Conservation (phyloP, 2,113 vertebrate species). For the Misgurnus mizolepis region DNA sequence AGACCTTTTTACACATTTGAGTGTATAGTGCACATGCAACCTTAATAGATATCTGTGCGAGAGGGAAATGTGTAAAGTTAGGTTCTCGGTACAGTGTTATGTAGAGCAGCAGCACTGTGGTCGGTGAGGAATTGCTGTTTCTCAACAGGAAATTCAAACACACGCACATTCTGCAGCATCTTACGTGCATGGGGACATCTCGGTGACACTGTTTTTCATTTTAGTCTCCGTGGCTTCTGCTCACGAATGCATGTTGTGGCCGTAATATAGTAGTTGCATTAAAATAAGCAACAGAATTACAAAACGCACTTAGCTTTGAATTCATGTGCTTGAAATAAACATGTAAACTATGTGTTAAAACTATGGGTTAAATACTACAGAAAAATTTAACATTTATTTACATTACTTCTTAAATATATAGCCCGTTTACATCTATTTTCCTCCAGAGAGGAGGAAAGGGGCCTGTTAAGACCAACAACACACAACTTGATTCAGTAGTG, state of each 20-base stretch:
- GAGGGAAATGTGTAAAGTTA: slow-evolving; percentile 16
- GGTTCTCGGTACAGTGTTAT: not conserved
- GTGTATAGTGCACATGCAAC: not conserved
- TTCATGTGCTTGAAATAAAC: slow-evolving; percentile 5
- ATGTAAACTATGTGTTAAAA: too few relatives aligned
- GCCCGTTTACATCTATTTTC: too few relatives aligned
- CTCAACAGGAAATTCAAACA: slow-evolving; percentile 48
- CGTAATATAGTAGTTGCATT: slow-evolving; percentile 14
- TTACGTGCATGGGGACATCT: not conserved
- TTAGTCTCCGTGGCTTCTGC: not conserved
- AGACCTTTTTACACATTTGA: not conserved
- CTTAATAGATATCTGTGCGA: slow-evolving; percentile 7
- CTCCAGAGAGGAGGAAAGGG: not conserved
- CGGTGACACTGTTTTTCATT: slow-evolving; percentile 21
- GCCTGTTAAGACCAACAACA: not conserved
- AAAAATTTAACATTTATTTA: too few relatives aligned
- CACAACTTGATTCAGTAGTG: not conserved
- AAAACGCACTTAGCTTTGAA: not conserved
- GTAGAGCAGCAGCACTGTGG: slow-evolving; percentile 15
- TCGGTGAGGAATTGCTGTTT: slow-evolving; percentile 39
- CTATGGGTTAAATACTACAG: too few relatives aligned
- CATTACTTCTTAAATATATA: too few relatives aligned
- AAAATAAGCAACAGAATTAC: slow-evolving; percentile 15
- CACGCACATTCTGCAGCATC: not conserved
- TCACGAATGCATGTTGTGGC: not conserved